These are phyloP conservation scores for Adela reaumurella DNA, from an alignment of 2,888 invertebrate genomes.

Conservation along the genomic window DNA sequence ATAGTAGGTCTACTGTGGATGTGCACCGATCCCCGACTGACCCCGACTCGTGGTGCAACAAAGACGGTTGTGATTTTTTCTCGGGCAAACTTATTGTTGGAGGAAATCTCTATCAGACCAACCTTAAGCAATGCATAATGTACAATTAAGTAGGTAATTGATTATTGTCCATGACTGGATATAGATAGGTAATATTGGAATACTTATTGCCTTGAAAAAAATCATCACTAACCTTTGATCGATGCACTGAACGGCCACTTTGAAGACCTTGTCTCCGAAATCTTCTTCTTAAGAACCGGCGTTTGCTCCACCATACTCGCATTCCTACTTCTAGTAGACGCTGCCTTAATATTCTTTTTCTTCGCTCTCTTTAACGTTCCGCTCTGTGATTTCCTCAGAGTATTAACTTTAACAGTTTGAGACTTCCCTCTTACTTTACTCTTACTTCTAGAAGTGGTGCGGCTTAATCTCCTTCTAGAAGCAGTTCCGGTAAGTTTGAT, in stretches of 20 bases:
- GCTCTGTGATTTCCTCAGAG: constrained; percentile 42
- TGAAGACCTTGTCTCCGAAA: constrained; percentile 20
- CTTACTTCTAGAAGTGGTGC: constrained; percentile 46
- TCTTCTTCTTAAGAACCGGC: constrained; percentile 34
- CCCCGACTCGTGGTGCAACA: too few species aligned
- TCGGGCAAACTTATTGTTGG: too few species aligned
- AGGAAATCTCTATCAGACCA: too few species aligned
- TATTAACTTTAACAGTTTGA: constrained; percentile 42
- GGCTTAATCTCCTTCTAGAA: constrained; percentile 38
- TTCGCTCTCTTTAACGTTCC: constrained; percentile 45
- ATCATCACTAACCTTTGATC: constrained; percentile 4
- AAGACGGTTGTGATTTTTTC: too few species aligned
- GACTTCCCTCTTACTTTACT: constrained; percentile 47
- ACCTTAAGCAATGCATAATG: too few species aligned
- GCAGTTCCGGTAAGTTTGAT: constrained; percentile 29
- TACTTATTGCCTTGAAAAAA: too few species aligned
- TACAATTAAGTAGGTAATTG: too few species aligned
- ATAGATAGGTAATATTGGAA: too few species aligned
- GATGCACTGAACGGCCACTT: constrained; percentile 38
- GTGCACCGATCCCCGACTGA: too few species aligned
- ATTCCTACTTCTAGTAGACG: constrained; percentile 36
- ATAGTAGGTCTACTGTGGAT: too few species aligned
- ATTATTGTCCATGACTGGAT: too few species aligned
- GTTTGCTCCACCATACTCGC: constrained; percentile 40
- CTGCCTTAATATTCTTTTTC: constrained; percentile 35